A percentile compares a stretch with the other conserved stretches of the same genome.
These are phyloP conservation scores for Apodemia duryi DNA, from an alignment of 2,888 invertebrate species.

Conservation along the genomic window DNA sequence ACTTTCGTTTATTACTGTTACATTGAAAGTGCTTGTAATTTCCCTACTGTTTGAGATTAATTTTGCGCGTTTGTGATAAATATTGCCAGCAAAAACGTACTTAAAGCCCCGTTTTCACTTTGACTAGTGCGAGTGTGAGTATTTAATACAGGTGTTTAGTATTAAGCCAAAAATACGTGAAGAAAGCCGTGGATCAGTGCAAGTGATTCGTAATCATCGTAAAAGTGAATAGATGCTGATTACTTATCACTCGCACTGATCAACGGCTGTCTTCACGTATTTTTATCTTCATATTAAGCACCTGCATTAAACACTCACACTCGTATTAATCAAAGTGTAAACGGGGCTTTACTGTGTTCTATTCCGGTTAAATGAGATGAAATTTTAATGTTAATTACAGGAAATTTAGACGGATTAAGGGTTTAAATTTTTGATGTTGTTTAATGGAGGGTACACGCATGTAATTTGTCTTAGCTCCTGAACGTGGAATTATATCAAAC, in stretches of 20 bases:
- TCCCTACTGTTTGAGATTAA: background rate
- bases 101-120: background rate
- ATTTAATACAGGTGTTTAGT: no score
- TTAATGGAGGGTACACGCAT: background rate
- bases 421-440: constrained; percentile 1
- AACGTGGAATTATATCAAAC: background rate
- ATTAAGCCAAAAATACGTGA: no score
- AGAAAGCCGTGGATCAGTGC: no score
- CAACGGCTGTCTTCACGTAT: no score
- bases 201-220: no score
- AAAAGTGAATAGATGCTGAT: no score
- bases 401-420: background rate
- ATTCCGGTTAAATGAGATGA: constrained; percentile 3
- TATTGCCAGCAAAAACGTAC: background rate
- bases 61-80: constrained; percentile 1
- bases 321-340: no score
- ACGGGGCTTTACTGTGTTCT: background rate
- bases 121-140: no score
- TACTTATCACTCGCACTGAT: no score
- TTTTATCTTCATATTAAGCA: no score
- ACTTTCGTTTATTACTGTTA: background rate
- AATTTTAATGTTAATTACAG: background rate
- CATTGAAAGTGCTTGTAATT: constrained; percentile 1
- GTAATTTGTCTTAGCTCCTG: background rate
- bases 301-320: no score